Base-by-base conservation (phyloP, 2,113 vertebrate species). In the Alligator mississippiensis region DNA sequence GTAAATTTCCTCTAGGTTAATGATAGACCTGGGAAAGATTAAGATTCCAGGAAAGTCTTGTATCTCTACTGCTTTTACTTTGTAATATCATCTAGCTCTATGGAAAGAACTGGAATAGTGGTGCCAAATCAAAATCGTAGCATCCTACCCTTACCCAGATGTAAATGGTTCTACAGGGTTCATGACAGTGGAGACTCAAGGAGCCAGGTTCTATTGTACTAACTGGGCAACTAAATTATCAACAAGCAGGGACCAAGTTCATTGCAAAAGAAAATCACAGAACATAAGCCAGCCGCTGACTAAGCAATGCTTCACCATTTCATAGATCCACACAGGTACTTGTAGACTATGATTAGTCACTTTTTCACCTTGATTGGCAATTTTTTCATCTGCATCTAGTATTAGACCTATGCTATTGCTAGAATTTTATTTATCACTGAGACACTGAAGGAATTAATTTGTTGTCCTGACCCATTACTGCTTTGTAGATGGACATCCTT, bases 71-170 rank as follows among this genome's bases (percentile, higher is more conserved):
- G 30, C 68, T 19, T 70, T 70, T 30, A 70, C 21, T 70, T 70
- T 70, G 30, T 34, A 70, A n/a, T 34, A 18, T 70, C 68, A 70
- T 70, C 34, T 70, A 70, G 11, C 30, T 30, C n/a, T 38, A 79
- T 80, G 64, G 68, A 90, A 96, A 91, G 47, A 91, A 55, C 93
- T 91, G 72, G 84, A 82, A n/a, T 84, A 91, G n/a, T 55, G 63
- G 77, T 82, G 17, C 54, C 90, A 62, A 77, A 91, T 70, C 15
- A 55, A 79, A 80, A 79, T 15, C 12, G 19, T 74, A 70, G 77
- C 80, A 10, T 90, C 87, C 54, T 90, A 58, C 79, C 78, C 22
- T 92, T 85, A 21, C 61, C 55, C 25, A 47, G 30, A 59, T 90
- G 47, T 85, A 30, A 18, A 24, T 88, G 30, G 15, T 10, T 83